Conservation (phyloP, 2,113 vertebrate species). For the Gymnorhina tibicen region DNA sequence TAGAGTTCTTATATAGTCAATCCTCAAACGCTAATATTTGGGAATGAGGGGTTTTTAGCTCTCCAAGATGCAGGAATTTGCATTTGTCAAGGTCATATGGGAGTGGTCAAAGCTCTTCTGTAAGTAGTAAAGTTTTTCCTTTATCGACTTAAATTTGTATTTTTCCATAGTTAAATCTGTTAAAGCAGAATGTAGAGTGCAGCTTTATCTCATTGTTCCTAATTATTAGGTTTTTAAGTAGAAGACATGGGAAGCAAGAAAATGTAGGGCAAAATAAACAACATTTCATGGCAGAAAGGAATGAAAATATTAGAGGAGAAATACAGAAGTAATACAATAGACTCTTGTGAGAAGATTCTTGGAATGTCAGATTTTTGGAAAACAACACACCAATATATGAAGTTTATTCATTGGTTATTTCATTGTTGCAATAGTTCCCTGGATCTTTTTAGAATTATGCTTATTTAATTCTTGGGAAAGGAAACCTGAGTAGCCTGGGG, state of each 20-base stretch:
- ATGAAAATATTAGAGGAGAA: neutral
- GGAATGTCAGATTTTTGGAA: neutral
- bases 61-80: neutral
- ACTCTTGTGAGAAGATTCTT: neutral
- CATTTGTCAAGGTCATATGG: neutral
- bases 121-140: neutral
- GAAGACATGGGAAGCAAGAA: neutral
- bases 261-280: neutral
- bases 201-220: neutral
- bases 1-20: neutral
- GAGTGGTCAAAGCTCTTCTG: neutral
- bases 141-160: neutral
- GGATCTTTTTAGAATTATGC: neutral
- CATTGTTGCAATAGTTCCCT: neutral
- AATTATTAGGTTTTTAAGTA: neutral
- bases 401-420: neutral
- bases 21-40: accelerated
- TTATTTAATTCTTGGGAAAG: neutral
- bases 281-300: neutral
- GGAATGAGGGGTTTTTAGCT: neutral
- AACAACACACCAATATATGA: accelerated
- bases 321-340: neutral
- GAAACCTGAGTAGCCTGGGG: neutral
- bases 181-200: neutral
- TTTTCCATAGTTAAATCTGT: neutral